Evolutionary conservation across 1,140 invertebrate genomes (phyloP).

Genomic region (Lepidotrigona ventralis): DNA sequence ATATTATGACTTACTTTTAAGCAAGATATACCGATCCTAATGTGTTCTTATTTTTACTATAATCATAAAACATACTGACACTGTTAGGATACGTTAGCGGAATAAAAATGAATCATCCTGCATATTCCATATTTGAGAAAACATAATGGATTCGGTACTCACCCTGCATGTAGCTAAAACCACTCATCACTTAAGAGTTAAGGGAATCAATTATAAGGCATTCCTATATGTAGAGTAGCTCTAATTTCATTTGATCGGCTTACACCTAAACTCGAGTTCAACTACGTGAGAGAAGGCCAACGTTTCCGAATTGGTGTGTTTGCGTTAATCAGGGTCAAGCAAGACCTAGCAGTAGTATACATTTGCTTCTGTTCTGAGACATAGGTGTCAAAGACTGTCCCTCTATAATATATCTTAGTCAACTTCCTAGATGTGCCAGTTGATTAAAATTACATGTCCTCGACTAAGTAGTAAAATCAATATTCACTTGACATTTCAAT

Average conservation of each 20-base stretch:
- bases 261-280: background rate
- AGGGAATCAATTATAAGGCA: background rate
- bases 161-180: no score
- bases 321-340: background rate
- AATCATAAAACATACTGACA: no score
- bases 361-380: no score
- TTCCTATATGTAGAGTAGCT: background rate
- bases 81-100: no score
- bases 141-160: no score
- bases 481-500: background rate
- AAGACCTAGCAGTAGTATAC: background rate
- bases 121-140: no score
- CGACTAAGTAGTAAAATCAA: background rate
- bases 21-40: no score
- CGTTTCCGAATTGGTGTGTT: background rate
- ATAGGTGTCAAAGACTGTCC: background rate
- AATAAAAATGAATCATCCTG: no score
- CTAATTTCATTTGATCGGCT: background rate
- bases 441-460: background rate
- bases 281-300: background rate
- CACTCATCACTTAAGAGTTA: background rate
- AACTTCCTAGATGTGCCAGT: background rate
- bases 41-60: no score
- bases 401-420: background rate
- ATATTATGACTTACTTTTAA: no score